phyloP scores from a whole-genome alignment of 2,888 invertebrate genomes.

The Drosophila neonasuta region DNA sequence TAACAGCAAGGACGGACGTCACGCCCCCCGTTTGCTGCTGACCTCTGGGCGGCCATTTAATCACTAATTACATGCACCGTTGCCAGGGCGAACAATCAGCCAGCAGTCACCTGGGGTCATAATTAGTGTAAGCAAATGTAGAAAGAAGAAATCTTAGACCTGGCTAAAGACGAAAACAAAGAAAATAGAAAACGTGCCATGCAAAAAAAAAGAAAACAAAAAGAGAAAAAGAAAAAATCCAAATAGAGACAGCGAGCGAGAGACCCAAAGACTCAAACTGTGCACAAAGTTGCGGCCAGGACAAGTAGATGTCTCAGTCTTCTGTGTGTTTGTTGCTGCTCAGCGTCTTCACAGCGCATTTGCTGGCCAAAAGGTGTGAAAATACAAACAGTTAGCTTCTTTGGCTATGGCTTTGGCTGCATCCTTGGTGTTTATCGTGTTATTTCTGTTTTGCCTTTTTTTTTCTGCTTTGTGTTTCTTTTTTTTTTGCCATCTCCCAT shows the following conservation, averaged over 20 bases:
- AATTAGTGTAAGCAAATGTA: slow-evolving; percentile 77
- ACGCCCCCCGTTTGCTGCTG: slow-evolving; percentile 42
- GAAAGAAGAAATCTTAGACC: slow-evolving; percentile 66
- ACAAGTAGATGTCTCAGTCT: slow-evolving; percentile 41
- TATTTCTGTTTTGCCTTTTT: slow-evolving; percentile 29
- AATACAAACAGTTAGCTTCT: slow-evolving; percentile 69
- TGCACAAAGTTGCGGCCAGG: slow-evolving; percentile 47
- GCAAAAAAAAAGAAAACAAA: slow-evolving; percentile 2
- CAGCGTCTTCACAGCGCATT: slow-evolving; percentile 67
- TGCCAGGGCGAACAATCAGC: slow-evolving; percentile 63
- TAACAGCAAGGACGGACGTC: slow-evolving; percentile 39
- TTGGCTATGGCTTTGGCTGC: slow-evolving; percentile 49
- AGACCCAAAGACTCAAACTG: slow-evolving; percentile 45
- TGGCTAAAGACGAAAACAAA: slow-evolving; percentile 20
- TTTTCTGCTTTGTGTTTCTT: background rate
- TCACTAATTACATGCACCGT: slow-evolving; percentile 75
- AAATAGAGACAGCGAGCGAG: slow-evolving; percentile 8
- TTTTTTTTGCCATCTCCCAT: slow-evolving; percentile 14
- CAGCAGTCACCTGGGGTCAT: slow-evolving; percentile 70
- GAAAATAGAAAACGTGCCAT: slow-evolving; percentile 40
- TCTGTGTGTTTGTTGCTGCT: slow-evolving; percentile 23
- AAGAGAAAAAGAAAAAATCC: slow-evolving; percentile 11
- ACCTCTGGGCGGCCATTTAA: slow-evolving; percentile 75
- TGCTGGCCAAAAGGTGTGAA: slow-evolving; percentile 75
- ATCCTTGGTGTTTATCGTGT: slow-evolving; percentile 58